These are phyloP conservation scores for Catocala nupta DNA, from an alignment of 2,888 invertebrate genomes.

Conservation along the genomic window DNA sequence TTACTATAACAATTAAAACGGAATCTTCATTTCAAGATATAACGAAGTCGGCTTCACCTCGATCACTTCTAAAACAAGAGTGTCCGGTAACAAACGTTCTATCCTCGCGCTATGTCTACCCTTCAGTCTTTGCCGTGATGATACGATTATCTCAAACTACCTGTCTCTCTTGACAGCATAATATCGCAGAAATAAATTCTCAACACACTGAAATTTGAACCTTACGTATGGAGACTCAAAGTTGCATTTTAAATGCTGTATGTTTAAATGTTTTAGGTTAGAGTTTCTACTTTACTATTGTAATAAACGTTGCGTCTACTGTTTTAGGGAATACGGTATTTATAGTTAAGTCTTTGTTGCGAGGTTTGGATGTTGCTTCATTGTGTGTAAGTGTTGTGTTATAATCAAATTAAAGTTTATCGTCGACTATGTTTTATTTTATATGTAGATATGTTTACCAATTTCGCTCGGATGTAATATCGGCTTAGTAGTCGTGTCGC, in stretches of 20 bases:
- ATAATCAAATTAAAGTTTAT: not conserved
- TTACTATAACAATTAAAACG: not conserved
- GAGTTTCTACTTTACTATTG: slow-evolving; percentile 37
- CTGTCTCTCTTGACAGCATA: slow-evolving; percentile 35
- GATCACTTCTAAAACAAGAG: slow-evolving; percentile 14
- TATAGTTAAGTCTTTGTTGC: slow-evolving; percentile 28
- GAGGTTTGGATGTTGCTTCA: slow-evolving; percentile 26
- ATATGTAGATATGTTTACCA: no score
- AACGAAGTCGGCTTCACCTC: slow-evolving; percentile 5
- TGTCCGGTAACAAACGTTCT: slow-evolving; percentile 17
- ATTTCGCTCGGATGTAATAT: no score
- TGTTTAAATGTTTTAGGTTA: slow-evolving; percentile 22
- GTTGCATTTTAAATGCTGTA: slow-evolving; percentile 10
- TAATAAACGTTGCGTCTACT: slow-evolving; percentile 38
- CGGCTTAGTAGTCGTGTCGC: no score
- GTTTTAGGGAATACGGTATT: slow-evolving; percentile 33
- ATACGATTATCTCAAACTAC: slow-evolving; percentile 39
- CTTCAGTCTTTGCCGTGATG: slow-evolving; percentile 18
- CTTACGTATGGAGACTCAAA: rapidly evolving
- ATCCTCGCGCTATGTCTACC: slow-evolving; percentile 28
- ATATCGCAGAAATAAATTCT: slow-evolving; percentile 24
- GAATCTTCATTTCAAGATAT: not conserved
- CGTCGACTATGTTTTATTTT: not conserved
- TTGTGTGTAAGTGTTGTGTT: slow-evolving; percentile 5
- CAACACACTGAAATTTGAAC: slow-evolving; percentile 10